Evolutionary conservation across 2,113 vertebrate species (phyloP).

Genomic region (Machaerirhynchus nigripectus): DNA sequence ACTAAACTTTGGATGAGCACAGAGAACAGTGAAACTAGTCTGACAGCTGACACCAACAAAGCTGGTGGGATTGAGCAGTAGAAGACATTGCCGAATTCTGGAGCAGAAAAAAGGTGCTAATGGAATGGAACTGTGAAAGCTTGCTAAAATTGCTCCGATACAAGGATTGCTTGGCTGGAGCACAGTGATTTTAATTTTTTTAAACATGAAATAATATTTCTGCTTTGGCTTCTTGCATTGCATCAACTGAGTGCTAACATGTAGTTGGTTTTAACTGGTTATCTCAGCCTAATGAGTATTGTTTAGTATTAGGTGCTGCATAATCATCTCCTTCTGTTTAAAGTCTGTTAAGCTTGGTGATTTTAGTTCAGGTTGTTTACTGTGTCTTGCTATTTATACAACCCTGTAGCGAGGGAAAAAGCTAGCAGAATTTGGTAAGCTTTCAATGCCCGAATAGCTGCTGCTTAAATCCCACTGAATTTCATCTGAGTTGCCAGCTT

Average conservation of each 20-base stretch:
- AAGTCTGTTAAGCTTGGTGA: background rate
- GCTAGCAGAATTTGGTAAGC: background rate
- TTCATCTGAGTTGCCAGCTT: constrained; percentile 26
- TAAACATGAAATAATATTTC: background rate
- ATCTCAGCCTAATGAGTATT: background rate
- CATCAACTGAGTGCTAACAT: background rate
- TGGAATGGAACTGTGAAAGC: background rate
- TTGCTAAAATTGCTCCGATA: background rate
- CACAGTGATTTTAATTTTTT: background rate
- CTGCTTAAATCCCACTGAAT: constrained; percentile 10
- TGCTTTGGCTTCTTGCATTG: background rate
- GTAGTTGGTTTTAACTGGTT: background rate
- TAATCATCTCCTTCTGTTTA: background rate
- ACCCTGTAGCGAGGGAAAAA: background rate
- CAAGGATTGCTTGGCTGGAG: background rate
- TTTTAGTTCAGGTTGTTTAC: constrained; percentile 7
- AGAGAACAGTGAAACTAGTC: background rate
- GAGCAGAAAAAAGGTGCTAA: background rate
- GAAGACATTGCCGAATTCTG: background rate
- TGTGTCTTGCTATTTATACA: background rate
- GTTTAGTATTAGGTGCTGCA: background rate
- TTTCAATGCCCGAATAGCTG: background rate
- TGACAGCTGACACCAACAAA: background rate
- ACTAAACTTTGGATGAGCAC: background rate
- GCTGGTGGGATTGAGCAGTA: background rate